A percentile compares a stretch with the other conserved stretches of the same genome.
phyloP scores from a whole-genome alignment of 2,888 invertebrate genomes.

The Diarsia dahlii region DNA sequence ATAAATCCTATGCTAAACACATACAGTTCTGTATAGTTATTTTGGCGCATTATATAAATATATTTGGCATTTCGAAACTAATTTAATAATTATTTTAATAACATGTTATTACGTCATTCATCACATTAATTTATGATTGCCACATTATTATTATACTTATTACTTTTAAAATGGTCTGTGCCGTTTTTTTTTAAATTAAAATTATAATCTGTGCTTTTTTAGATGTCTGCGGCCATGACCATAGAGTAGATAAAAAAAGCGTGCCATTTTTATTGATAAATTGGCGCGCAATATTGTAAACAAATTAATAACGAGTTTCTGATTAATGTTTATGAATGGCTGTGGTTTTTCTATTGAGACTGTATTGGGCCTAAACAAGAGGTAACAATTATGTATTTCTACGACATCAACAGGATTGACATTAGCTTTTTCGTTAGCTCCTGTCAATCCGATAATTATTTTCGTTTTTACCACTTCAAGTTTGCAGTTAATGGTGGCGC shows the following conservation, averaged over 20 bases:
- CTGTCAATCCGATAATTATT: no score
- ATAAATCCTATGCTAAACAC: no score
- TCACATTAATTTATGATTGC: neutral
- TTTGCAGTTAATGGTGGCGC: no score
- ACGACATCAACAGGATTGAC: neutral
- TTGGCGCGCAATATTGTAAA: conserved; percentile 34
- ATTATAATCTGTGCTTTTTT: neutral
- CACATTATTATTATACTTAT: neutral
- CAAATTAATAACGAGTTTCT: neutral
- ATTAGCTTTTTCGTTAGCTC: neutral
- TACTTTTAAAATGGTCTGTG: neutral
- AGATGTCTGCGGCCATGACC: conserved; percentile 3
- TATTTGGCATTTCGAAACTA: neutral
- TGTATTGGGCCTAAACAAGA: neutral
- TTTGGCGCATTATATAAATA: no score
- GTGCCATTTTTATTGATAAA: conserved; percentile 7
- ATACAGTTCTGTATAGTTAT: no score
- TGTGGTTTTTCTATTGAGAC: neutral
- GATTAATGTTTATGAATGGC: neutral
- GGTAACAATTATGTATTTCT: neutral
- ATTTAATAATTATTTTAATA: neutral
- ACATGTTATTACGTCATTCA: neutral
- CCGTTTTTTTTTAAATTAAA: neutral
- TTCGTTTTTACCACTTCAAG: no score
- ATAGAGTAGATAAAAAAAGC: conserved; percentile 13